A percentile compares a stretch with the other conserved stretches of the same genome.
Conservation (phyloP, 1,140 invertebrate species). For the Heliconius himera region DNA sequence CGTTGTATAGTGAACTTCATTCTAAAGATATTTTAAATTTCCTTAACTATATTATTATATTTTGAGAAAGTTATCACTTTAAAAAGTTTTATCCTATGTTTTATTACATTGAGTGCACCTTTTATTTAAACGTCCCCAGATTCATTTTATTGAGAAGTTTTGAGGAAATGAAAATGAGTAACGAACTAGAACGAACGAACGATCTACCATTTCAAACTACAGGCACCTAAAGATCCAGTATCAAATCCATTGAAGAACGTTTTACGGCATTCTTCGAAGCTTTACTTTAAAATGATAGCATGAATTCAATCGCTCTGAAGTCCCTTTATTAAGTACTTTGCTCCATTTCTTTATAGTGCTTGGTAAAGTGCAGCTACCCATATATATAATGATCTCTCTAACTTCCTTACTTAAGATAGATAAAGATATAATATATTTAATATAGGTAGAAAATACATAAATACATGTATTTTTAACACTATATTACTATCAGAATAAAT, state of each 20-base stretch:
- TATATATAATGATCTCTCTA: background rate
- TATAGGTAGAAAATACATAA: background rate
- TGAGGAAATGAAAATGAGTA: too few species aligned
- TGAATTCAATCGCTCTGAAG: conserved; percentile 14
- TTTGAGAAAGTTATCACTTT: background rate
- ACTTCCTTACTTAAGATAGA: background rate
- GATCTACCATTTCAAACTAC: background rate
- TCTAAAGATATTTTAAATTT: background rate
- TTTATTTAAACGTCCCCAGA: background rate
- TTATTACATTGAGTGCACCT: background rate
- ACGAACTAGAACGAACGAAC: background rate
- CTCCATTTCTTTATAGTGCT: conserved; percentile 16
- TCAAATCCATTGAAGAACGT: background rate
- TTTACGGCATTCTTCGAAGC: conserved; percentile 1
- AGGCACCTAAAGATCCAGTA: conserved; percentile 4
- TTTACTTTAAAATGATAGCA: conserved; percentile 14
- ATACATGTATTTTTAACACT: too few species aligned
- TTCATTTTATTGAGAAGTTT: background rate
- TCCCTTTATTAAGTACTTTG: conserved; percentile 9
- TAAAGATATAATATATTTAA: background rate
- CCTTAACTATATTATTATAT: background rate
- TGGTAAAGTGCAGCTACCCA: background rate
- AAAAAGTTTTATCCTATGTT: background rate
- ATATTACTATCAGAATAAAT: too few species aligned
- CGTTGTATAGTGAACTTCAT: background rate